Evolutionary conservation across 1,140 invertebrate species (phyloP).

Genomic region (Littorina saxatilis): DNA sequence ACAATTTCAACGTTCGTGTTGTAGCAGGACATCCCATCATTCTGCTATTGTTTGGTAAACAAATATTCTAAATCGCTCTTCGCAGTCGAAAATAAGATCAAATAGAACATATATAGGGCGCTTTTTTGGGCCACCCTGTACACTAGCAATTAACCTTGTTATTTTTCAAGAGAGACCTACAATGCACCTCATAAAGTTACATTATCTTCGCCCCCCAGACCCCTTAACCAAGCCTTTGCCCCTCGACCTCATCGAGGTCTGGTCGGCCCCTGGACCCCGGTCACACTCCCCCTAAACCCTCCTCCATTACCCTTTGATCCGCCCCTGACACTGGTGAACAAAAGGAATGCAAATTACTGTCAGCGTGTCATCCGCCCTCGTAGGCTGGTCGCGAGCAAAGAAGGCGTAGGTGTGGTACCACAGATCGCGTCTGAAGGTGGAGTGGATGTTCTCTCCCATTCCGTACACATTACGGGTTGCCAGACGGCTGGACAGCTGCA

Average conservation of each 20-base stretch:
- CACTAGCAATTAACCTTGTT: no score
- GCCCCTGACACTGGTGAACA: background rate
- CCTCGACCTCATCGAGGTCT: background rate
- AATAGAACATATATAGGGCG: background rate
- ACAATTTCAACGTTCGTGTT: no score
- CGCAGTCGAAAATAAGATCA: background rate
- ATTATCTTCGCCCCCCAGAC: background rate
- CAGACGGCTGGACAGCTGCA: constrained; percentile 86
- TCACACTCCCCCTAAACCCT: background rate
- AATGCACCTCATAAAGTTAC: no score
- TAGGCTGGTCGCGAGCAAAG: constrained; percentile 76
- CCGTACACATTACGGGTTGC: constrained; percentile 88
- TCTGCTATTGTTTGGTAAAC: no score
- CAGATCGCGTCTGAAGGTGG: constrained; percentile 65
- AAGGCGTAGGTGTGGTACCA: constrained; percentile 72
- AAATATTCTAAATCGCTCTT: background rate
- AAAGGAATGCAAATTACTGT: background rate
- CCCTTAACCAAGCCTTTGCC: background rate
- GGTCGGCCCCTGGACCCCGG: no score
- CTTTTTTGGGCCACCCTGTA: background rate
- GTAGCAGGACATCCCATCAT: no score
- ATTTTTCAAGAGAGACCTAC: no score
- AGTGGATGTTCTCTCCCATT: constrained; percentile 84
- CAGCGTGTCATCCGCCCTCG: constrained; percentile 40
- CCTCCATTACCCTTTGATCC: background rate